These are phyloP conservation scores for Pygathrix nemaeus DNA, from an alignment of 2,113 vertebrate genomes.

Conservation along the genomic window DNA sequence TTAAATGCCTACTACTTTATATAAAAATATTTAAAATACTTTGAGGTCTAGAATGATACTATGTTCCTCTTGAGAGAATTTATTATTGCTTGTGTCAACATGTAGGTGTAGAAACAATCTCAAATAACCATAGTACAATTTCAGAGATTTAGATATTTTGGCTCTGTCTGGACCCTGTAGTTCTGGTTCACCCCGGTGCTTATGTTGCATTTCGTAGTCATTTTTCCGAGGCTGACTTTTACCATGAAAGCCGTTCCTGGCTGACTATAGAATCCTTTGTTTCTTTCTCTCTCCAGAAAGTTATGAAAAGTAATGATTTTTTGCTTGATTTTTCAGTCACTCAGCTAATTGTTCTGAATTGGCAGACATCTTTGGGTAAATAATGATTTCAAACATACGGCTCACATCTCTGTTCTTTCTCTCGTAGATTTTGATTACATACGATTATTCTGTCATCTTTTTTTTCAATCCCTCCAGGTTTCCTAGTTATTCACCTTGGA, in stretches of 20 bases:
- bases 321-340: not conserved
- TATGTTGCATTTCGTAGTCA: not conserved
- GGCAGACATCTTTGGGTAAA: not conserved
- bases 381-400: not conserved
- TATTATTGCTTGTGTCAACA: not conserved
- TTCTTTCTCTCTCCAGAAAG: not conserved
- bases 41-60: not conserved
- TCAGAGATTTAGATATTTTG: not conserved
- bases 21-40: not conserved
- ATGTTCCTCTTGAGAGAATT: not conserved
- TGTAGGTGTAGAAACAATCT: not conserved
- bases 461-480: not conserved
- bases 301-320: not conserved
- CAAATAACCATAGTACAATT: not conserved
- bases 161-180: fast-evolving
- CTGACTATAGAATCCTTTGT: not conserved
- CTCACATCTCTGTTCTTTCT: not conserved
- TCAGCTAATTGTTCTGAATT: not conserved
- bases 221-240: not conserved
- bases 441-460: not conserved
- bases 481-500: not conserved
- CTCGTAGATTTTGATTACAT: not conserved
- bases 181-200: not conserved
- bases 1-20: not conserved
- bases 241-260: not conserved